phyloP scores from a whole-genome alignment of 2,888 invertebrate genomes.

The Tetrapedia diversipes region DNA sequence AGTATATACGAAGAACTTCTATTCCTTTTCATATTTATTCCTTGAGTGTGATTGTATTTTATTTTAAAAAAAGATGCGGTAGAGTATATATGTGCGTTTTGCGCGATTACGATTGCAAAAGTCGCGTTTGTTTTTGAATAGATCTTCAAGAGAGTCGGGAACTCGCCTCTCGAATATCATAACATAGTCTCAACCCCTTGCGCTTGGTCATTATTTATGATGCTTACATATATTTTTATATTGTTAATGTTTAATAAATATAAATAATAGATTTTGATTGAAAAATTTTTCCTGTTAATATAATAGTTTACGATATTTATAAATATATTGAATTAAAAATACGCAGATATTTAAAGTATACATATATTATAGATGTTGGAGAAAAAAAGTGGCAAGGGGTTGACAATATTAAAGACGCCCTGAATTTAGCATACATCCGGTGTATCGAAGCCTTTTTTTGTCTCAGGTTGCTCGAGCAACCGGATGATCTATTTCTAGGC shows the following conservation, averaged over 20 bases:
- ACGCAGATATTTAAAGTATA: neutral
- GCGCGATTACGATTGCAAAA: slow-evolving; percentile 16
- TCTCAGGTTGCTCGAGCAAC: slow-evolving; percentile 40
- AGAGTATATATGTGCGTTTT: slow-evolving; percentile 21
- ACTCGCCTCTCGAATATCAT: slow-evolving; percentile 35
- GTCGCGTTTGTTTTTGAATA: slow-evolving; percentile 33
- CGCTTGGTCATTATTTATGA: slow-evolving; percentile 7
- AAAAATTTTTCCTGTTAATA: slow-evolving; percentile 15
- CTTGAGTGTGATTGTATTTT: slow-evolving; percentile 42
- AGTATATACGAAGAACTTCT: slow-evolving; percentile 22
- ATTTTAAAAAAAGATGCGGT: slow-evolving; percentile 25
- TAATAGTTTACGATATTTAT: slow-evolving; percentile 17
- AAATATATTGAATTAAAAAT: slow-evolving; percentile 1
- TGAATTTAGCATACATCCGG: slow-evolving; percentile 50
- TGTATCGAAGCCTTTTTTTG: slow-evolving; percentile 27
- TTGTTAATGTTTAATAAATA: slow-evolving; percentile 20
- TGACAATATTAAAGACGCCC: slow-evolving; percentile 51
- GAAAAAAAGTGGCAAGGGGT: slow-evolving; percentile 42
- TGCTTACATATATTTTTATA: slow-evolving; percentile 23
- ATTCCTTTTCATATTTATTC: slow-evolving; percentile 44
- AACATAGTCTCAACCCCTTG: slow-evolving; percentile 36
- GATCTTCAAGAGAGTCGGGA: slow-evolving; percentile 26
- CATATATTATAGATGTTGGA: slow-evolving; percentile 3
- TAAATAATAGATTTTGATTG: slow-evolving; percentile 18
- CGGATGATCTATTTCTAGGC: slow-evolving; percentile 55